Percentiles rank a stretch among this genome's conserved stretches.
phyloP scores from a whole-genome alignment of 53 echinoderm and acorn worm species.

The Henricia sp. region DNA sequence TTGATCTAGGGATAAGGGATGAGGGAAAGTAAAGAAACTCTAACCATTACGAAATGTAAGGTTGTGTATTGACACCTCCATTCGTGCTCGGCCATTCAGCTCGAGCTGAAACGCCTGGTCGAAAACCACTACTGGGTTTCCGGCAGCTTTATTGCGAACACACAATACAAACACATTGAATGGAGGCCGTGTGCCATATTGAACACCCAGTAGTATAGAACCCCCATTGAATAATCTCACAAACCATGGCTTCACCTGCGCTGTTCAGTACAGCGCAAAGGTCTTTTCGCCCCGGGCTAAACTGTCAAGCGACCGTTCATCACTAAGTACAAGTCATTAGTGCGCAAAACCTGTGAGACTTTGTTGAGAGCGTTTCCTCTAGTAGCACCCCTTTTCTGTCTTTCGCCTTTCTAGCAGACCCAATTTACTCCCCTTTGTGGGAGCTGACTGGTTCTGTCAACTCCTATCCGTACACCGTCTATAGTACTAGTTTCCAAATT shows the following conservation, averaged over 20 bases:
- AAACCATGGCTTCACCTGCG: slow-evolving; percentile 32
- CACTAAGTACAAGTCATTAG: slow-evolving; percentile 47
- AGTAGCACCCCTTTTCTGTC: neutral
- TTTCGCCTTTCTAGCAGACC: neutral
- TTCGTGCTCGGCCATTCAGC: neutral
- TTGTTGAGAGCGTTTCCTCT: slow-evolving; percentile 3
- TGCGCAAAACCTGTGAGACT: slow-evolving; percentile 36
- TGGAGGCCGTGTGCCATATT: slow-evolving; percentile 1
- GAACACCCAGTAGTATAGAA: too few relatives aligned
- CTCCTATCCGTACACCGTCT: too few relatives aligned
- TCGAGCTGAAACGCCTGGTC: neutral
- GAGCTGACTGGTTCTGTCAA: neutral
- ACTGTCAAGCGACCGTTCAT: slow-evolving; percentile 20
- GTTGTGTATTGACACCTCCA: neutral
- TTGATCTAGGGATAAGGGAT: neutral
- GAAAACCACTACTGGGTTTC: slow-evolving; percentile 5
- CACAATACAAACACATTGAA: slow-evolving; percentile 12
- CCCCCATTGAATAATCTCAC: slow-evolving; percentile 31
- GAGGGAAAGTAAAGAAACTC: neutral
- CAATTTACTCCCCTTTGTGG: neutral
- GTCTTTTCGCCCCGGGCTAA: slow-evolving; percentile 33
- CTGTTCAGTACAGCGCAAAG: slow-evolving; percentile 39
- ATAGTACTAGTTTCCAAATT: too few relatives aligned
- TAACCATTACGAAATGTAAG: slow-evolving; percentile 9
- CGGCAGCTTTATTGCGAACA: slow-evolving; percentile 34